Conservation (phyloP, 2,888 invertebrate genomes). For the Chironomus tentans region DNA sequence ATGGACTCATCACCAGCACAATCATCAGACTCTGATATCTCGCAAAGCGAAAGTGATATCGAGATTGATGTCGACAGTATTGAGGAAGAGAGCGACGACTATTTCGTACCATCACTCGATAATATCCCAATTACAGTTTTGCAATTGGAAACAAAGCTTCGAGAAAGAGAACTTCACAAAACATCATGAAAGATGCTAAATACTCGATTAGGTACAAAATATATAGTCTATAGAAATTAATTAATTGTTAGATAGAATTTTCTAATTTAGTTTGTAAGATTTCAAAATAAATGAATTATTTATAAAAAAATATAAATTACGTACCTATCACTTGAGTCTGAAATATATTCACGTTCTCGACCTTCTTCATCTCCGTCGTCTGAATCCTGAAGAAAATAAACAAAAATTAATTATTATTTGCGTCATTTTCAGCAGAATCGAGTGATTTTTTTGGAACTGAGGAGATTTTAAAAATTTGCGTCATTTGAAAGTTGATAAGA, state of each 20-base stretch:
- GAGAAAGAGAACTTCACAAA: slow-evolving; percentile 2
- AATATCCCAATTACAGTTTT: slow-evolving; percentile 24
- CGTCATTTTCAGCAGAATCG: too few species aligned
- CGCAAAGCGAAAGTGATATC: slow-evolving; percentile 19
- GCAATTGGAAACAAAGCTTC: slow-evolving; percentile 17
- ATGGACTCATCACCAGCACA: slow-evolving; percentile 6
- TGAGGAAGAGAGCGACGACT: slow-evolving; percentile 9
- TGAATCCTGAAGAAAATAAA: slow-evolving; percentile 52
- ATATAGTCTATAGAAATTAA: background rate
- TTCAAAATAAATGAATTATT: slow-evolving; percentile 9
- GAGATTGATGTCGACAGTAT: slow-evolving; percentile 2
- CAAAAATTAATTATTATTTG: background rate
- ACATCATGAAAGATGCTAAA: background rate
- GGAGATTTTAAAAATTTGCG: too few species aligned
- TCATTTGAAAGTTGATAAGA: too few species aligned
- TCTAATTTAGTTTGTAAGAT: background rate
- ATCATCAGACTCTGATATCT: slow-evolving; percentile 1
- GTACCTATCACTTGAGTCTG: slow-evolving; percentile 69
- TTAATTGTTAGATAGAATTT: background rate
- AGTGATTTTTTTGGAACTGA: too few species aligned
- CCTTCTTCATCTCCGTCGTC: slow-evolving; percentile 97
- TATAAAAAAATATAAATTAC: slow-evolving; percentile 27
- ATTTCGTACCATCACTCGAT: background rate
- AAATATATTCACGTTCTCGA: slow-evolving; percentile 87
- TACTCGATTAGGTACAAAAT: background rate